Conservation (phyloP, 2,888 invertebrate species). For the Mesorhabditis spiculigera region DNA sequence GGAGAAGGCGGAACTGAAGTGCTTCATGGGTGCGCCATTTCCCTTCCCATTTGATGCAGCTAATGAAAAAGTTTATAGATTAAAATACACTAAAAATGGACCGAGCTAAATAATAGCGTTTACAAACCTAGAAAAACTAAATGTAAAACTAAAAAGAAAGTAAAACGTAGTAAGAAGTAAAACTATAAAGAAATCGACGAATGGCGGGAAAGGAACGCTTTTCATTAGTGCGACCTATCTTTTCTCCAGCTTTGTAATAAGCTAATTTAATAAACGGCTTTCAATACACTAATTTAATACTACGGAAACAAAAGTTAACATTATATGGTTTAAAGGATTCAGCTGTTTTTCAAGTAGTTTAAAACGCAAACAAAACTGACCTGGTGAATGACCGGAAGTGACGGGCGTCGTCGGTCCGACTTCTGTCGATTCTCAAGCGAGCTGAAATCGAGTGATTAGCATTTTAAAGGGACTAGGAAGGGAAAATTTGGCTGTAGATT, state of each 20-base stretch:
- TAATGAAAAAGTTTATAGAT: not conserved
- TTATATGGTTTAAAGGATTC: no score
- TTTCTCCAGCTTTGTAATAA: no score
- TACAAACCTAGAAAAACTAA: not conserved
- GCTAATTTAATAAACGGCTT: no score
- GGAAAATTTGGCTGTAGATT: not conserved
- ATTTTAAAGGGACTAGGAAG: not conserved
- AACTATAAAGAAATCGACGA: not conserved
- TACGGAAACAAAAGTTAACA: no score
- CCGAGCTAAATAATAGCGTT: not conserved
- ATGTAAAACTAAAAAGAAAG: not conserved
- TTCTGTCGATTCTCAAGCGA: conserved; percentile 1
- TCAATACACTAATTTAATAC: no score
- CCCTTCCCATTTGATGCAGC: no score
- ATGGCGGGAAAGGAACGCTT: no score
- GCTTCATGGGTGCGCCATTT: no score
- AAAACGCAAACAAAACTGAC: not conserved
- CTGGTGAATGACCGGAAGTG: not conserved
- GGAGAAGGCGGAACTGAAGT: no score
- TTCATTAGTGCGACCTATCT: no score
- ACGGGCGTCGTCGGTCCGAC: conserved; percentile 1
- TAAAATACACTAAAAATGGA: not conserved
- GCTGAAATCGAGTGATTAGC: not conserved
- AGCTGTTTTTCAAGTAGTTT: no score
- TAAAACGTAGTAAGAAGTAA: not conserved